phyloP scores from a whole-genome alignment of 2,888 invertebrate genomes.

The Eristalis arbustorum region DNA sequence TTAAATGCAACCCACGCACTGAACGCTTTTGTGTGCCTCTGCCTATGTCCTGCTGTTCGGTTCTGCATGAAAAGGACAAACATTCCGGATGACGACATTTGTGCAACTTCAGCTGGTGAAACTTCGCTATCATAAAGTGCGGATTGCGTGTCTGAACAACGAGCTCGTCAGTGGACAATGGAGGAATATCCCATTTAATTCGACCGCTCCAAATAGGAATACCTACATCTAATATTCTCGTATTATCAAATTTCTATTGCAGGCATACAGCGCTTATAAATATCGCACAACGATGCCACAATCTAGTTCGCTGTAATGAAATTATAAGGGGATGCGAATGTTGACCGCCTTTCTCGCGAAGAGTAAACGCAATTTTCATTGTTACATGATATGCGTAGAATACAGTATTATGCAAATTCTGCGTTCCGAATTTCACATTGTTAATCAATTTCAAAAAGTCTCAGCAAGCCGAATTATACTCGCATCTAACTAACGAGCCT shows the following conservation, averaged over 20 bases:
- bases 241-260: slow-evolving; percentile 62
- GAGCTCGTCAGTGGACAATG: background rate
- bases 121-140: slow-evolving; percentile 3
- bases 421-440: background rate
- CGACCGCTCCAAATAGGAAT: slow-evolving; percentile 24
- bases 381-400: background rate
- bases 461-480: background rate
- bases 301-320: slow-evolving; percentile 16
- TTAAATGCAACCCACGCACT: slow-evolving; percentile 68
- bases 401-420: background rate
- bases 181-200: slow-evolving; percentile 17
- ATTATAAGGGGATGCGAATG: background rate
- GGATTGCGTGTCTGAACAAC: background rate
- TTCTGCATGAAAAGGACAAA: slow-evolving; percentile 9
- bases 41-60: slow-evolving; percentile 20
- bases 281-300: slow-evolving; percentile 20
- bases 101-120: slow-evolving; percentile 56
- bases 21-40: slow-evolving; percentile 50
- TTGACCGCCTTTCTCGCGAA: background rate
- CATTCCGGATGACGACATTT: slow-evolving; percentile 52
- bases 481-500: too few species aligned
- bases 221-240: slow-evolving; percentile 50
- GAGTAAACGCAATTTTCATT: slow-evolving; percentile 16
- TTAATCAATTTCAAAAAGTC: background rate
- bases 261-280: background rate